A percentile compares a stretch with the other conserved stretches of the same genome.
phyloP scores from a whole-genome alignment of 2,113 vertebrate species.

The Probosciger aterrimus region DNA sequence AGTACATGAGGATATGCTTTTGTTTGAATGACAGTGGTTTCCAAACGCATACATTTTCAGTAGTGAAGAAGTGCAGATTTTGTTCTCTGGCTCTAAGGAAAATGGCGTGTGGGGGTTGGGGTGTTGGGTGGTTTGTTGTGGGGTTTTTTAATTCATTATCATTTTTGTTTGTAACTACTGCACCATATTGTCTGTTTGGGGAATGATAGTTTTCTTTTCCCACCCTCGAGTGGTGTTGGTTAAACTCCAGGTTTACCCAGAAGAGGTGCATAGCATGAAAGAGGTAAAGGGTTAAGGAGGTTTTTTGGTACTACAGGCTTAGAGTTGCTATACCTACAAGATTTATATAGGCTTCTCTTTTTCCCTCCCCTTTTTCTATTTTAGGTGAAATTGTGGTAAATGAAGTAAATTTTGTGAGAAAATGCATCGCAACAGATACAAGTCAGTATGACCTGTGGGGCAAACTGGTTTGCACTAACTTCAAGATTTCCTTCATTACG shows the following conservation, averaged over 20 bases:
- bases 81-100: neutral
- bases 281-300: neutral
- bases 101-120: neutral
- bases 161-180: neutral
- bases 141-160: neutral
- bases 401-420: constrained; percentile 95
- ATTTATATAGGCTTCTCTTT: neutral
- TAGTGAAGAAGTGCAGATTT: neutral
- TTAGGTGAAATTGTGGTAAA: constrained; percentile 95
- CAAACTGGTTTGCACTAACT: constrained; percentile 96
- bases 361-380: constrained; percentile 3
- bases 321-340: neutral
- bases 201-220: neutral
- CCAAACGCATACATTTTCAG: neutral
- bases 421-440: constrained; percentile 90
- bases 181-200: neutral
- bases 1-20: neutral
- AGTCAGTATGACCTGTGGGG: constrained; percentile 94
- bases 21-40: neutral
- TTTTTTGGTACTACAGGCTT: neutral
- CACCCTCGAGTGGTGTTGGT: neutral
- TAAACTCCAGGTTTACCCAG: neutral
- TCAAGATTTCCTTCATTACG: constrained; percentile 96
- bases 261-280: neutral
- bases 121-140: neutral